These are phyloP conservation scores for Jacana jacana DNA, from an alignment of 2,113 vertebrate species.

Conservation along the genomic window DNA sequence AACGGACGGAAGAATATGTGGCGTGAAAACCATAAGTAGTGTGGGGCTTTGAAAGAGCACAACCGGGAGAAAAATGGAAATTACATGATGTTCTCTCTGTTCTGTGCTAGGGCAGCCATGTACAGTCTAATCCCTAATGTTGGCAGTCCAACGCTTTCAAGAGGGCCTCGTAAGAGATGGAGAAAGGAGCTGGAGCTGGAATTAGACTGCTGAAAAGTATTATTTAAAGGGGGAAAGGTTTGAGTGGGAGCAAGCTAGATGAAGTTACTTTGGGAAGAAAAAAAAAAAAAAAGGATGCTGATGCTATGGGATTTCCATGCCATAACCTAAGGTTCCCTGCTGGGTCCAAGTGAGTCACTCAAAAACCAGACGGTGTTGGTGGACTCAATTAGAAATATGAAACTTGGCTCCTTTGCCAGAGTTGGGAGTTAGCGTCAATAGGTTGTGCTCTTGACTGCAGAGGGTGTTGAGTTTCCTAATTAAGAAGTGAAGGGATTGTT, in stretches of 20 bases:
- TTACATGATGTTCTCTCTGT: slow-evolving; percentile 71
- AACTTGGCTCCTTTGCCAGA: background rate
- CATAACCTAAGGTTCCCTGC: background rate
- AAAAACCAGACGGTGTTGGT: background rate
- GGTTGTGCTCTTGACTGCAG: background rate
- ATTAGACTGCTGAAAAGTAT: background rate
- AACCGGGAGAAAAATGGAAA: slow-evolving; percentile 69
- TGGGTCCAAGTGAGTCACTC: background rate
- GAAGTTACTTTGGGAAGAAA: background rate
- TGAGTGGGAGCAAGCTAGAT: background rate
- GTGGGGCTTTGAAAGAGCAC: slow-evolving; percentile 60
- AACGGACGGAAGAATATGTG: slow-evolving; percentile 63
- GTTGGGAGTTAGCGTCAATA: background rate
- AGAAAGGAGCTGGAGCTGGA: background rate
- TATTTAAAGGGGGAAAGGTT: background rate
- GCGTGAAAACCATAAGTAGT: slow-evolving; percentile 61
- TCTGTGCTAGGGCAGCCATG: slow-evolving; percentile 61
- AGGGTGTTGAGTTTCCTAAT: background rate
- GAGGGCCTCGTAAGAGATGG: background rate
- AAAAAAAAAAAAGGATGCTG: background rate
- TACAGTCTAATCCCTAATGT: slow-evolving; percentile 46
- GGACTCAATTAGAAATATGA: background rate
- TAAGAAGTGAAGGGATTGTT: background rate
- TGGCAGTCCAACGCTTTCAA: slow-evolving; percentile 7
- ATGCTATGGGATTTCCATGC: background rate